Base-by-base conservation (phyloP, 2,888 invertebrate genomes). In the Pomacea canaliculata region DNA sequence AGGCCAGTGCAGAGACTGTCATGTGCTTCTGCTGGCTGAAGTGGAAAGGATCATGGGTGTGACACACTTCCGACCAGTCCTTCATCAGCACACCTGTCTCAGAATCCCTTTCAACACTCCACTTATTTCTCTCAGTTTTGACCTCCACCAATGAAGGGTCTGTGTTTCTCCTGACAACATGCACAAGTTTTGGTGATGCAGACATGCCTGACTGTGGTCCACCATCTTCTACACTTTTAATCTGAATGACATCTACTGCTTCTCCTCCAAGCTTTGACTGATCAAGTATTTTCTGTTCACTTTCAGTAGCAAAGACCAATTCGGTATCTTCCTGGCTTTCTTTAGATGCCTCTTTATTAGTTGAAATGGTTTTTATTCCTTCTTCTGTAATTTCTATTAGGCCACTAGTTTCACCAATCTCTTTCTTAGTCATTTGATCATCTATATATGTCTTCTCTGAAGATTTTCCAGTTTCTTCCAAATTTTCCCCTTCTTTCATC, bases 11-110 rank as follows among this genome's bases (percentile, higher is more conserved):
- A 66, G 82, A 81, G 9, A 87, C 79, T 49, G 78, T 62, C n/a
- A 76, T 73, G 37, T 81, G 77, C 49, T 84, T 70, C 60, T 84
- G 80, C 19, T 37, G 19, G 7, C 81, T 75, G 62, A 87, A 73
- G 18, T 76, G 63, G 63, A 87, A 82, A 18, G 86, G 87, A 75
- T 87, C 86, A 23, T 65, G 76, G 19, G 83, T 72, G 72, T 86
- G 82, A 78, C 81, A 81, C 56, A 85, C 78, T 70, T 81, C 76
- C n/a, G 56, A 51, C 80, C 78, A 80, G 59, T 81, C 62, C 19
- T 63, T 78, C 37, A 59, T 37, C 9, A 19, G 27, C 3, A 56
- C 65, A 27, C 63, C 65, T n/a, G 51, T 12, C 13, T 23, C 23
- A 46, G 16, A 16, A 23, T 23, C 19, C 48, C 19, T 12, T 18